Base-by-base conservation (phyloP, 1,140 invertebrate species). In the Harlomillsia oculata region DNA sequence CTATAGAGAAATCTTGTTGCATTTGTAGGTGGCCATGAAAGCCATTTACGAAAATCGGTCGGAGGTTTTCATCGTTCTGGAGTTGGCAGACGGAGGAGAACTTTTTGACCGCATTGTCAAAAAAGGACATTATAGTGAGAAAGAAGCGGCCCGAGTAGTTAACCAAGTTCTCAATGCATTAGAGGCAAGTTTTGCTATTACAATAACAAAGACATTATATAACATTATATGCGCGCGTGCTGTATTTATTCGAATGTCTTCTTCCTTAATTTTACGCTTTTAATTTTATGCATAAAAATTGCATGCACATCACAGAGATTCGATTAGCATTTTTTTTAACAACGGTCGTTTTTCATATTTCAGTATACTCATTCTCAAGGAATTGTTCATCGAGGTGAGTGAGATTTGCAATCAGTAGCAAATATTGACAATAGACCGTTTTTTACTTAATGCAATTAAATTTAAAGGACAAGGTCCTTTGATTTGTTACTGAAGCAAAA, bases 71-170 rank as follows among this genome's bases (percentile, higher is more conserved):
- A 60, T 74, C 23, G 68, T 74, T 3, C 56, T 73, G 30, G 72
- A 74, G 46, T 65, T 72, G 32, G 72, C 72, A 1, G 70, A 69
- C 34, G 72, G 72, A 20, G 62, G 74, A n/a, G 76, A 77, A 62
- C 66, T 77, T 2, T 76, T 77, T 67, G 76, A 77, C 63, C 69
- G 75, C 53, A 75, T 78, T 56, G 75, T 76, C 1, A 69, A 70
- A 8, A 60, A 71, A 36, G 75, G 74, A 1, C 58, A 60, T 49
- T 54, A 54, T 29, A 55, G 52, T 28, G 51, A 78, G 60, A 71
- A 70, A 54, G 75, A 76, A 67, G 75, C 76, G 9, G 71, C 76
- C 2, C 59, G 65, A 39, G 72, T 73, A 23, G 67, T 75, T 1
- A 61, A 60, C 28, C 68, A 76, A 64, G 72, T 74, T 37, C 65